Conservation (phyloP, 2,113 vertebrate species). For the Centropus unirufus region DNA sequence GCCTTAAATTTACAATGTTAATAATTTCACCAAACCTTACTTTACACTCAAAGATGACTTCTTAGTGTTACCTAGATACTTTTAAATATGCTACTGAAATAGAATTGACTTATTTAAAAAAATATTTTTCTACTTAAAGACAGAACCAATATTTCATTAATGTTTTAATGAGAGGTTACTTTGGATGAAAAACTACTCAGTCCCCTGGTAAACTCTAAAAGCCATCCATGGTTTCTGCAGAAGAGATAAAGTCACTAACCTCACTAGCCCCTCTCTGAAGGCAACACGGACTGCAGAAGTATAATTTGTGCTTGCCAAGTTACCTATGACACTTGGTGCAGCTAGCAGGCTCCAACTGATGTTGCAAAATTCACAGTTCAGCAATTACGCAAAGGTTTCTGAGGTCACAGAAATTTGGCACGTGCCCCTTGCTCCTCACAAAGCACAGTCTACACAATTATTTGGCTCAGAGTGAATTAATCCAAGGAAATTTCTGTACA, state of each 20-base stretch:
- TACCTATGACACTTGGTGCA: fast-evolving
- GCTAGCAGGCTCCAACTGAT: neutral
- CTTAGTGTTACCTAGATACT: neutral
- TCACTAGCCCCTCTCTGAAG: neutral
- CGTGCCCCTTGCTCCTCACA: neutral
- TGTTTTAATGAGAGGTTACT: neutral
- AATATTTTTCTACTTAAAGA: neutral
- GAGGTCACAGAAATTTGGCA: neutral
- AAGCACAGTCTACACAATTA: neutral
- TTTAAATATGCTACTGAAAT: neutral
- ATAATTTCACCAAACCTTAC: neutral
- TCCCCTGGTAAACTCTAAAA: neutral
- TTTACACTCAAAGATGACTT: neutral
- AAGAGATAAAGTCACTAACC: neutral
- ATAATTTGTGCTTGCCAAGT: neutral
- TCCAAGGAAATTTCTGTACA: neutral
- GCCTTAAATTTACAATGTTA: neutral
- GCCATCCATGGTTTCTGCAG: neutral
- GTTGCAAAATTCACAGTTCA: neutral
- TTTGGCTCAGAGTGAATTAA: neutral
- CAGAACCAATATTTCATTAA: neutral
- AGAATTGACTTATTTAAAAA: neutral
- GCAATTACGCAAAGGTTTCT: neutral
- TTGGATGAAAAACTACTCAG: neutral
- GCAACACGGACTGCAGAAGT: neutral